Conservation (phyloP, 2,888 invertebrate species). For the Koerneria pararmatus region DNA sequence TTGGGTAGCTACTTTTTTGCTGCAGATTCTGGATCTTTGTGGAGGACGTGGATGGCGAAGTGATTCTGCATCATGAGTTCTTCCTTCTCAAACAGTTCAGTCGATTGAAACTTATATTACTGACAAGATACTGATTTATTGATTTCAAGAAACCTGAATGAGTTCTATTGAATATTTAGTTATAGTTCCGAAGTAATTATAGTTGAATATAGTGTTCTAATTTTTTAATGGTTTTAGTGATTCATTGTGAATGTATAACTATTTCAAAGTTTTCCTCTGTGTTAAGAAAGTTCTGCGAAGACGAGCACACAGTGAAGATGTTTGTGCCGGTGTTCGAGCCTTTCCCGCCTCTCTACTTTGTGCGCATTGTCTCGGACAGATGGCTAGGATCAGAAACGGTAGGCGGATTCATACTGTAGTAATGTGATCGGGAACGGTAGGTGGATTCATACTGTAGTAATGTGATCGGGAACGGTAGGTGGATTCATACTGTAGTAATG, state of each 20-base stretch:
- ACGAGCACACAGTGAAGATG: constrained; percentile 93
- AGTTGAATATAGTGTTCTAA: no score
- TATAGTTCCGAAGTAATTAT: not conserved
- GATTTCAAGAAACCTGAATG: not conserved
- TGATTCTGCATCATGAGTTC: constrained; percentile 86
- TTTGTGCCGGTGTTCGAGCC: constrained; percentile 98
- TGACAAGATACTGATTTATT: not conserved
- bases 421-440: no score
- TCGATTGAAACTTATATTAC: not conserved
- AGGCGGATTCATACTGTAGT: constrained; percentile 1
- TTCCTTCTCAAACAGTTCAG: constrained; percentile 78
- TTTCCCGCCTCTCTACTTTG: constrained; percentile 93
- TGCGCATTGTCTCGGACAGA: constrained; percentile 67
- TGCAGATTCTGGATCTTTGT: constrained; percentile 70
- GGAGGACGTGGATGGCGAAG: constrained; percentile 68
- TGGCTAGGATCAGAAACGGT: constrained; percentile 63
- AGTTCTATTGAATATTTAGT: not conserved
- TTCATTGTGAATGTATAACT: constrained; percentile 9
- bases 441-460: no score
- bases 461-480: no score
- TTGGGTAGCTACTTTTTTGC: no score
- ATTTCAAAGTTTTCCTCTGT: constrained; percentile 7
- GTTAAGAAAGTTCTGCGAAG: constrained; percentile 78
- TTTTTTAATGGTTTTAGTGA: not conserved
- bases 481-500: no score